Base-by-base conservation (phyloP, 2,888 invertebrate genomes). In the Mesochorus sp. region DNA sequence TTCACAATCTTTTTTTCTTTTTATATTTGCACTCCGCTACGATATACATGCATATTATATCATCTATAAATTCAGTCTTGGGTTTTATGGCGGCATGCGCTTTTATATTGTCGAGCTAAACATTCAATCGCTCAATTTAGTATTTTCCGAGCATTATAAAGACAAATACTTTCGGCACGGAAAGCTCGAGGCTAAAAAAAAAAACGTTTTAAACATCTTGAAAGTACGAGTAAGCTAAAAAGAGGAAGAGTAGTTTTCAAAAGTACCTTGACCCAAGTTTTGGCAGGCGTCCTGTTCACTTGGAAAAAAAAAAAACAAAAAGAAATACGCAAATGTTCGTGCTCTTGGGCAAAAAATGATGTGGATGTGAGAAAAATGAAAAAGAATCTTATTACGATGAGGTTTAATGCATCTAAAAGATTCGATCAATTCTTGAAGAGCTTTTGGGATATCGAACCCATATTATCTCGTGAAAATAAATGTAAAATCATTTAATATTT, bases 351-450 rank as follows among this genome's bases (percentile, higher is more conserved):
- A 28, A 37, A 49, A 55, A 71, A 71, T 47, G 64, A 31, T 14
- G 10, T 12, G 39, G 12, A 28, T 61, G 57, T 39, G 42, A 4
- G 67, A 26, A 57, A 21, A 42, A 55, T 55, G 47, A 26, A n/a
- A n/a, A n/a, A n/a, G n/a, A n/a, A n/a, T n/a, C n/a, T n/a, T n/a
- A n/a, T n/a, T n/a, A n/a, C n/a, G n/a, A n/a, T n/a, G n/a, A n/a
- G n/a, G n/a, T n/a, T n/a, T n/a, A n/a, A n/a, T n/a, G n/a, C n/a
- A n/a, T n/a, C 81, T 74, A 81, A 68, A 67, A 71, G 71, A 37
- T 82, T 80, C 81, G 85, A 88, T 88, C 88, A 88, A 88, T 89
- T 88, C 86, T 86, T 84, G 85, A 87, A 85, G 84, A 84, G 81
- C 85, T 84, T 84, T 66, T 71, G 68, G 77, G 79, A 84, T 84